Conservation (phyloP, 2,797 vertebrate species). For the Geotria australis region DNA sequence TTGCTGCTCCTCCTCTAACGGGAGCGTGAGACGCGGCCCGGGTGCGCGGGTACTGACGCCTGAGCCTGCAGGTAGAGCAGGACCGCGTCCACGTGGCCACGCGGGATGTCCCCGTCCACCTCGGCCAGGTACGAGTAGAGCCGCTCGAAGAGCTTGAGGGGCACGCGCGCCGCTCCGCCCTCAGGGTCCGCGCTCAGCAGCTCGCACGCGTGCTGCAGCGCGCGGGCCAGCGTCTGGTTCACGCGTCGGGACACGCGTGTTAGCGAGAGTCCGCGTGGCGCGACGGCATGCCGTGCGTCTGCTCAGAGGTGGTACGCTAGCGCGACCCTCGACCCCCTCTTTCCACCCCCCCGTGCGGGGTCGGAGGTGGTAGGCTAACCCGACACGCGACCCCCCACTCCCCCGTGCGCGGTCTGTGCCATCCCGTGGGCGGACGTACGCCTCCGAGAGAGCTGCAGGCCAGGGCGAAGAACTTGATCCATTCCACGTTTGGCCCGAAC, state of each 20-base stretch:
- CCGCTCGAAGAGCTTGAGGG: slow-evolving; percentile 15
- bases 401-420: not conserved
- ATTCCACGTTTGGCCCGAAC: slow-evolving; percentile 10
- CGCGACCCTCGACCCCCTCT: too few species aligned
- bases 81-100: slow-evolving; percentile 12
- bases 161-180: slow-evolving; percentile 7
- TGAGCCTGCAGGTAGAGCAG: slow-evolving; percentile 14
- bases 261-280: too few species aligned
- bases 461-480: slow-evolving; percentile 13
- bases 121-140: slow-evolving; percentile 14
- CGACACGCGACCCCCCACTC: not conserved
- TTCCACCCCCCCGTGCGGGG: too few species aligned
- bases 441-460: slow-evolving; percentile 10
- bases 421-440: slow-evolving; percentile 5
- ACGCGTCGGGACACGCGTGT: slow-evolving; percentile 1
- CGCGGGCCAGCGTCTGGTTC: slow-evolving; percentile 13
- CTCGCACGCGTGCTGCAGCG: slow-evolving; percentile 13
- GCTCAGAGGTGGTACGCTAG: too few species aligned
- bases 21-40: not conserved
- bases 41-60: slow-evolving; percentile 9
- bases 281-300: too few species aligned
- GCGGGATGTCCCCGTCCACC: slow-evolving; percentile 15
- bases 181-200: slow-evolving; percentile 9
- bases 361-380: too few species aligned
- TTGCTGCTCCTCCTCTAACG: not conserved